These are phyloP conservation scores for Craseonycteris thonglongyai DNA, from an alignment of 2,113 vertebrate species.

Conservation along the genomic window DNA sequence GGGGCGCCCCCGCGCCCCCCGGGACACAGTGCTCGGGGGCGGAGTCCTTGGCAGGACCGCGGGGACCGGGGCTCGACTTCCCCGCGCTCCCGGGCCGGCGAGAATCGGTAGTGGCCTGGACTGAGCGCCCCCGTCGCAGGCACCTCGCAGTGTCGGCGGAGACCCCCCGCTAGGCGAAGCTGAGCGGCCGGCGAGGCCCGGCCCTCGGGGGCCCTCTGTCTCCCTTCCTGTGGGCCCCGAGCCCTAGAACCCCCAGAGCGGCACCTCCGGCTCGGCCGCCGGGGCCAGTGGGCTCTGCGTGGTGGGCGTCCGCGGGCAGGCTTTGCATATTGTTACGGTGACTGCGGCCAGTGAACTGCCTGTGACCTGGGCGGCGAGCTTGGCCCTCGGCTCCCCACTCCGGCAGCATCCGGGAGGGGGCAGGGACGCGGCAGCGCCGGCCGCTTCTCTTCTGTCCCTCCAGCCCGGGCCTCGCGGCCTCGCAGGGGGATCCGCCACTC, in stretches of 20 bases:
- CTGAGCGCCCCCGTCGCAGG: background rate
- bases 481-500: background rate
- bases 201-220: background rate
- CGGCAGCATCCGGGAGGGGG: background rate
- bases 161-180: background rate
- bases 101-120: background rate
- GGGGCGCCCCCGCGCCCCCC: background rate
- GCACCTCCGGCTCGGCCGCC: background rate
- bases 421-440: background rate
- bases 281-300: background rate
- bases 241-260: background rate
- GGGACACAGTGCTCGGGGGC: background rate
- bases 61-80: background rate
- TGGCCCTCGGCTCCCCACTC: background rate
- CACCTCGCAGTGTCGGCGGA: background rate
- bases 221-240: background rate
- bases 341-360: constrained; percentile 39
- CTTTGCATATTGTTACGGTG: background rate
- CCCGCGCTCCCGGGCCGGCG: background rate
- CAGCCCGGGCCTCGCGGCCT: background rate
- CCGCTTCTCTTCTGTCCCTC: background rate
- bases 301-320: background rate
- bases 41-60: background rate
- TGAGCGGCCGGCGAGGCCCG: background rate
- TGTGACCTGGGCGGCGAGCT: background rate